Evolutionary conservation across 2,113 vertebrate genomes (phyloP).

Genomic region (Lagenorhynchus albirostris): DNA sequence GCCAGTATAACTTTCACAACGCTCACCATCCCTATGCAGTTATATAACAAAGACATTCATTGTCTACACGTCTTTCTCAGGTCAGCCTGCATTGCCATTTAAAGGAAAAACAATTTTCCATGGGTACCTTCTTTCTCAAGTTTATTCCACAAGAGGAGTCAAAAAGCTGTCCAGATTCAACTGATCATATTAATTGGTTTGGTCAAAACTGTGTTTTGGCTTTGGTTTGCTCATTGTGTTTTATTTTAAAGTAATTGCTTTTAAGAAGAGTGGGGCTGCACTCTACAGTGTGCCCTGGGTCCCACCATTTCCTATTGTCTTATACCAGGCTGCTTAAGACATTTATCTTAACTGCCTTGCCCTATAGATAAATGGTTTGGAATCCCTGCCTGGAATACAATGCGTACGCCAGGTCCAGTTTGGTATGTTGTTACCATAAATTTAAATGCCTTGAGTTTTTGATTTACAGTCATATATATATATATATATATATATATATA

Average conservation of each 20-base stretch:
- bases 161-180: not conserved
- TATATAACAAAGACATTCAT: not conserved
- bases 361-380: not conserved
- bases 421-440: not conserved
- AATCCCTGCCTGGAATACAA: not conserved
- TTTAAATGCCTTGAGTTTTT: not conserved
- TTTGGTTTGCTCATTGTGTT: not conserved
- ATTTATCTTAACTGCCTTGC: not conserved
- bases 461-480: not conserved
- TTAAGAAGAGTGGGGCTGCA: not conserved
- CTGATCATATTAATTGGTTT: not conserved
- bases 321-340: not conserved
- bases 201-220: not conserved
- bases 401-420: not conserved
- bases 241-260: not conserved
- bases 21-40: not conserved
- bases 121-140: not conserved
- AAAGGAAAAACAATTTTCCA: not conserved
- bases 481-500: not conserved
- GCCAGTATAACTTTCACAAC: not conserved
- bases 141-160: not conserved
- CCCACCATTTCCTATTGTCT: not conserved
- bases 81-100: not conserved
- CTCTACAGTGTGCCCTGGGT: not conserved
- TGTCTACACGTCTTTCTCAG: not conserved